Conservation (phyloP, 2,797 vertebrate species). For the Sparidentex hasta region DNA sequence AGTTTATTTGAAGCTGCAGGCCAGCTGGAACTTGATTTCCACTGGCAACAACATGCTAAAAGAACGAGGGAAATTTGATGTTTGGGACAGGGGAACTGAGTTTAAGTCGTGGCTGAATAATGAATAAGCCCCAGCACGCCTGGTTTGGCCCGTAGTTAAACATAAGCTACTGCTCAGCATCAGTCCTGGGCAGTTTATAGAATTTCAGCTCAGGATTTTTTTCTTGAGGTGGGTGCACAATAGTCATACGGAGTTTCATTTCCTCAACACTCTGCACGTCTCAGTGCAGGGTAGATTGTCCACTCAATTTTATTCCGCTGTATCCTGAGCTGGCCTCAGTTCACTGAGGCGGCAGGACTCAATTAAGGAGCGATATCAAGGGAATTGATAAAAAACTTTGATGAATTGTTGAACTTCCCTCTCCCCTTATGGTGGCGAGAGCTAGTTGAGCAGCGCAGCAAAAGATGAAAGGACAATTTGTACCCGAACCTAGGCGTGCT, state of each 20-base stretch:
- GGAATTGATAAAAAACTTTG: conserved; percentile 57
- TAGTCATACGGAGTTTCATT: conserved; percentile 18
- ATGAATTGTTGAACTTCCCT: conserved; percentile 59
- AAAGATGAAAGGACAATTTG: conserved; percentile 66
- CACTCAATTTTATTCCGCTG: conserved; percentile 41
- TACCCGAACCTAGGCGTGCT: conserved; percentile 44
- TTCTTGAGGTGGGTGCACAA: neutral
- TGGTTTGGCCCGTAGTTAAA: conserved; percentile 36
- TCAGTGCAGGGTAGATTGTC: conserved; percentile 17
- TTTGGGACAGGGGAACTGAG: conserved; percentile 31
- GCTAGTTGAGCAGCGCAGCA: conserved; percentile 13
- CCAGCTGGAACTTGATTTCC: conserved; percentile 66
- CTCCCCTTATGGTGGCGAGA: neutral
- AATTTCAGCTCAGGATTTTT: conserved; percentile 27
- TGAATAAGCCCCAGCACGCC: conserved; percentile 40
- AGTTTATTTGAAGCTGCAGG: conserved; percentile 66
- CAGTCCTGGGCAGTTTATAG: conserved; percentile 17
- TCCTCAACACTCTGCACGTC: conserved; percentile 1
- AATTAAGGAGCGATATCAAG: conserved; percentile 63
- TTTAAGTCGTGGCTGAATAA: conserved; percentile 60
- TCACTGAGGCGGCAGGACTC: conserved; percentile 49
- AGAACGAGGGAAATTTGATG: conserved; percentile 50
- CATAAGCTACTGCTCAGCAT: conserved; percentile 26
- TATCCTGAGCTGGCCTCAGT: conserved; percentile 37
- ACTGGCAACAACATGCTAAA: conserved; percentile 65